phyloP scores from a whole-genome alignment of 1,140 invertebrate genomes.

The Potamilus streckersoni region DNA sequence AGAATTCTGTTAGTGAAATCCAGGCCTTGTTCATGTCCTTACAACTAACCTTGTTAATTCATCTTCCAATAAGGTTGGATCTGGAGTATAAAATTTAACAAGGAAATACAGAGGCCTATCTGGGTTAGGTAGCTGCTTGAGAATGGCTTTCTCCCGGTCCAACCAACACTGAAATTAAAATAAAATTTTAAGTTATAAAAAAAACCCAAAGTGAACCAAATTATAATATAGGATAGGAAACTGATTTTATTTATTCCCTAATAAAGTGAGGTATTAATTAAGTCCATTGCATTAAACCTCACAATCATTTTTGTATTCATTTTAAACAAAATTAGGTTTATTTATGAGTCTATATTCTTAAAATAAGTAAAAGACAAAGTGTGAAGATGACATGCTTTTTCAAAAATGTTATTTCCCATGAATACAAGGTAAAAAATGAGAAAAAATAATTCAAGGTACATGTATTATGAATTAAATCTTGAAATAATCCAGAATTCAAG shows the following conservation, averaged over 20 bases:
- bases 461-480: too few species aligned
- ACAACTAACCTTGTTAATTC: conserved; percentile 87
- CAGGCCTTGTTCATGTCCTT: too few species aligned
- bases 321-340: not conserved
- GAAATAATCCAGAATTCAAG: too few species aligned
- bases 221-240: too few species aligned
- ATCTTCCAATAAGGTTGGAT: conserved; percentile 97
- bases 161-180: conserved; percentile 87
- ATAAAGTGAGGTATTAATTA: not conserved
- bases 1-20: too few species aligned
- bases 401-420: too few species aligned
- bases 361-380: too few species aligned
- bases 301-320: not conserved
- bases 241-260: not conserved
- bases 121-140: conserved; percentile 89
- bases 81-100: conserved; percentile 99
- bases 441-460: too few species aligned
- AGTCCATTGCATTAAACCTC: not conserved
- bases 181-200: conserved; percentile 3
- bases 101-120: conserved; percentile 67
- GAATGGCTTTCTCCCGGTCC: conserved; percentile 96
- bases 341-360: too few species aligned
- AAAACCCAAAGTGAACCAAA: not conserved
- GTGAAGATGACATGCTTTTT: too few species aligned
- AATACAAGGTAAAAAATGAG: too few species aligned